These are phyloP conservation scores for Promerops cafer DNA, from an alignment of 2,113 vertebrate genomes.

Conservation along the genomic window DNA sequence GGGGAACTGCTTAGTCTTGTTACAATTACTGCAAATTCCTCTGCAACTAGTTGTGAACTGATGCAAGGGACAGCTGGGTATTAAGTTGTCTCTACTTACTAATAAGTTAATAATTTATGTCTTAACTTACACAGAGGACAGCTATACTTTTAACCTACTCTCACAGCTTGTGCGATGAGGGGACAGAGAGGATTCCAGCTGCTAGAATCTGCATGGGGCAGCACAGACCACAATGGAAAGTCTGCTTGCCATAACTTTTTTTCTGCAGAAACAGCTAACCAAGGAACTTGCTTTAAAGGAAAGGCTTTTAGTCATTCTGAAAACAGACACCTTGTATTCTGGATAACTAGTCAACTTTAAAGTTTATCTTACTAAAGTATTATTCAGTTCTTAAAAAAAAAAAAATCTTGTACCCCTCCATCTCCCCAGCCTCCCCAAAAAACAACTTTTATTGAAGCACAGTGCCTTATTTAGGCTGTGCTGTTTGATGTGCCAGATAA, in stretches of 20 bases:
- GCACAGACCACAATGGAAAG: neutral
- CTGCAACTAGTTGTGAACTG: neutral
- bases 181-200: neutral
- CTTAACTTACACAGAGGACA: neutral
- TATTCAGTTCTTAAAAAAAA: neutral
- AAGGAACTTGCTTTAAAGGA: neutral
- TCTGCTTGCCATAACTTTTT: neutral
- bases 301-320: neutral
- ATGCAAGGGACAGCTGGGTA: neutral
- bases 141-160: neutral
- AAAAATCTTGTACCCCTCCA: fast-evolving
- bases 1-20: neutral
- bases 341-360: neutral
- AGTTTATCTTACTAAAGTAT: neutral
- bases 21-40: neutral
- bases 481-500: neutral
- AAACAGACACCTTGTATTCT: neutral
- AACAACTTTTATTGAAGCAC: neutral
- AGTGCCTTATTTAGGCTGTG: neutral
- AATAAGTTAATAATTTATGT: neutral
- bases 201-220: neutral
- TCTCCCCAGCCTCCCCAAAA: neutral
- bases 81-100: neutral
- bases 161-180: neutral
- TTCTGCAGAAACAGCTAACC: neutral